Percentiles rank a stretch among this genome's conserved stretches.
Conservation (phyloP, 1,140 invertebrate genomes). For the Drosophila repletoides region DNA sequence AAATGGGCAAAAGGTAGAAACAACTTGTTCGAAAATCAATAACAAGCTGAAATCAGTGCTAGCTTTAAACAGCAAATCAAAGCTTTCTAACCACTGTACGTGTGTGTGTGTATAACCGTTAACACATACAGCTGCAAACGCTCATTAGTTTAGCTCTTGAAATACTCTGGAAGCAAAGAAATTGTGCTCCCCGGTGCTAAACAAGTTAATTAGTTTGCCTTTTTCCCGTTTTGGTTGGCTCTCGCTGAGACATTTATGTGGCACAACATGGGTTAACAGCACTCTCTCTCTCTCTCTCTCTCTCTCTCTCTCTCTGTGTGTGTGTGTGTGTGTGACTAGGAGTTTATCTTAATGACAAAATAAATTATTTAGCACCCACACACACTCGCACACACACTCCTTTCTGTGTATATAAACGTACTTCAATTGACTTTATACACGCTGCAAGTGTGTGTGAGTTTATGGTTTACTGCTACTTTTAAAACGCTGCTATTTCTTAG, state of each 20-base stretch:
- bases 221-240: slow-evolving; percentile 33
- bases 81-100: too few relatives aligned
- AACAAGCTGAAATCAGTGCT: too few relatives aligned
- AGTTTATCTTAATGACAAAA: slow-evolving; percentile 79
- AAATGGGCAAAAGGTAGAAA: too few relatives aligned
- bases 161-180: slow-evolving; percentile 56
- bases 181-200: slow-evolving; percentile 64
- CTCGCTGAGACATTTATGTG: slow-evolving; percentile 40
- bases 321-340: slow-evolving; percentile 37
- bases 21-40: too few relatives aligned
- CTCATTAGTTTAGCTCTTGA: slow-evolving; percentile 63
- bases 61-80: too few relatives aligned
- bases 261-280: slow-evolving; percentile 32
- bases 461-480: slow-evolving; percentile 60
- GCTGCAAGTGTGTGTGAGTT: slow-evolving; percentile 17
- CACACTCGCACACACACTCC: slow-evolving; percentile 11
- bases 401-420: background rate
- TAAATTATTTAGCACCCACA: slow-evolving; percentile 69
- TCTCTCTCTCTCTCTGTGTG: background rate
- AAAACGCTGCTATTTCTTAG: slow-evolving; percentile 40
- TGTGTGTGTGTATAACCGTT: too few relatives aligned
- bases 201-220: slow-evolving; percentile 78
- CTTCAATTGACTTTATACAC: slow-evolving; percentile 69
- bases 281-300: background rate
- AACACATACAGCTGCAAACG: slow-evolving; percentile 16